Evolutionary conservation across 2,888 invertebrate species (phyloP), one percentile per base, ranked within the genome.

Genomic region (Uloborus plumipes): DNA sequence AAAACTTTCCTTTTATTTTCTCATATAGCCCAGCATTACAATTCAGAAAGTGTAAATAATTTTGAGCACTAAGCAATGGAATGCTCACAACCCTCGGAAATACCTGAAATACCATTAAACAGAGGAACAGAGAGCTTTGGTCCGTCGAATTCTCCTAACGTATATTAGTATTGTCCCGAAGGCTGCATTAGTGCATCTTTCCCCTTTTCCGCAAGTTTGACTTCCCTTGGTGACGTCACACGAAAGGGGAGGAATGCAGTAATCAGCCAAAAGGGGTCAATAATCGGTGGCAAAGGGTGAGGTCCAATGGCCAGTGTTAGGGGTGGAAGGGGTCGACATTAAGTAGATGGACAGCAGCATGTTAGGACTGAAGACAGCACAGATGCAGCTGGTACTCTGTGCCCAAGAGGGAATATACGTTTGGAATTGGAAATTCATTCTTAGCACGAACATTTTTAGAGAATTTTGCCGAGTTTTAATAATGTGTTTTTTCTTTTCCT

Each of bases 231-330:
- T 81, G 80, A 81, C 80, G 80, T 81, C 80, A 81, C 31, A 69
- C n/a, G 70, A 51, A 18, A 50, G 70, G 53, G 67, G 74, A 31
- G 80, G 74, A 64, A 73, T 80, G 81, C 81, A 75, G 81, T 71
- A 82, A 82, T 82, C 81, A 82, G 81, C 75, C 81, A 71, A 71
- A 39, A 81, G 80, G 75, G 81, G 81, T 82, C 81, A 82, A 82
- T 82, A 82, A 82, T 70, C 81, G 75, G 75, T 76, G 75, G 75
- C 81, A 76, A 82, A 82, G 81, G 81, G 81, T 75, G 75, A 75
- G 70, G 66, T 65, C 81, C 81, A 82, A 82, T 71, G 76, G 75
- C 64, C 71, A 65, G 39, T 26, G 62, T 31, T 49, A 39, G 67
- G 75, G 80, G 80, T 65, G 64, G 81, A 70, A 76, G 62, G 61